phyloP scores from a whole-genome alignment of 2,113 vertebrate species.

The Cathartes aura region DNA sequence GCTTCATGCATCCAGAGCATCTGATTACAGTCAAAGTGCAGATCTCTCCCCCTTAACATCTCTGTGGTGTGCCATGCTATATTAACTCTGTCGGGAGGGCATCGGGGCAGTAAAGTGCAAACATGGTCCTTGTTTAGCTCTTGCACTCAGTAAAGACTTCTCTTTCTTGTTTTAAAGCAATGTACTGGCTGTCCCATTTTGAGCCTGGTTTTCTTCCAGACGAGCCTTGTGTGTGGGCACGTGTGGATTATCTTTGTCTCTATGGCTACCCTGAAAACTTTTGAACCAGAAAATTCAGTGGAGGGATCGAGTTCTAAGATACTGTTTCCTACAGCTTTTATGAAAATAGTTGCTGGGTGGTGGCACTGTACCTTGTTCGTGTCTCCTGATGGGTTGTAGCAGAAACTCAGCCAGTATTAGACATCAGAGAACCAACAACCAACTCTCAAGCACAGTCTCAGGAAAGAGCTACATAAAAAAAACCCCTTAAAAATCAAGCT shows the following conservation, averaged over 20 bases:
- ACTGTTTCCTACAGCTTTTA: neutral
- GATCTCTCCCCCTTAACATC: neutral
- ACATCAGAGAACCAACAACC: neutral
- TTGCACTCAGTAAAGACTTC: slow-evolving; percentile 6
- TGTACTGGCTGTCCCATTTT: slow-evolving; percentile 34
- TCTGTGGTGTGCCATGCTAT: neutral
- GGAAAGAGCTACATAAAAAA: neutral
- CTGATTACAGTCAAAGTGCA: neutral
- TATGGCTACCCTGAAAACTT: slow-evolving; percentile 65
- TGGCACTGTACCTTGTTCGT: neutral
- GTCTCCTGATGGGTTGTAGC: neutral
- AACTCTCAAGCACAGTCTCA: neutral
- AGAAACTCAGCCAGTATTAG: neutral
- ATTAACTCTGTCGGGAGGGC: neutral
- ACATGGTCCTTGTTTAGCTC: neutral
- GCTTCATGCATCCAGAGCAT: neutral
- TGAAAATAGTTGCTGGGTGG: neutral
- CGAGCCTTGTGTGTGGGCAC: slow-evolving; percentile 48
- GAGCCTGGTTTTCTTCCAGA: slow-evolving; percentile 49
- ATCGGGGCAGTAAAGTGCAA: neutral
- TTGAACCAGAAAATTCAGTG: slow-evolving; percentile 46
- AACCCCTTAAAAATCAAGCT: neutral
- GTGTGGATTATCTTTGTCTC: slow-evolving; percentile 69
- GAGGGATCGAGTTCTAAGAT: neutral
- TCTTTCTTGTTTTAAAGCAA: slow-evolving; percentile 18